Conservation (phyloP, 2,797 vertebrate genomes). For the Sciurus vulgaris region DNA sequence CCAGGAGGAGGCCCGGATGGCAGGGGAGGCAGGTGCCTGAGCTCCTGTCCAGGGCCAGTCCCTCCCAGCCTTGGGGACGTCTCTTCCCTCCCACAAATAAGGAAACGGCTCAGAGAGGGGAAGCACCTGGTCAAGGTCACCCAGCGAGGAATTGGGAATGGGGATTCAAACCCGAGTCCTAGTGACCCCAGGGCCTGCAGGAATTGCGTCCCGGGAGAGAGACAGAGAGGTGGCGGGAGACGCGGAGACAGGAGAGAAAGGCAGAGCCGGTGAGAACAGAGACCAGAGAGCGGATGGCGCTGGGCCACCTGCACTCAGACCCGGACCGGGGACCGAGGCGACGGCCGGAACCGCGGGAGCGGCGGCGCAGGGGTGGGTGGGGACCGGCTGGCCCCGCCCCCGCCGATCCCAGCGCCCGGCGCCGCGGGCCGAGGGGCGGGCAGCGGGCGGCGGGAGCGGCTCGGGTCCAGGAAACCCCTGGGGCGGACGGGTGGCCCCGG, state of each 20-base stretch:
- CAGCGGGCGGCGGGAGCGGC: background rate
- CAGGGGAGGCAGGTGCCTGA: background rate
- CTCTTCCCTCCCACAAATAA: background rate
- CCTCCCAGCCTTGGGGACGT: background rate
- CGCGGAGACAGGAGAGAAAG: background rate
- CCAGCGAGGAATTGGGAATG: slow-evolving; percentile 61
- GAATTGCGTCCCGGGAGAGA: background rate
- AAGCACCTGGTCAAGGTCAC: slow-evolving; percentile 73
- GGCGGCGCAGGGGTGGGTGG: background rate
- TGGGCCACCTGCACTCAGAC: background rate
- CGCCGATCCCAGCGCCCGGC: background rate
- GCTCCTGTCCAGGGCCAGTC: background rate
- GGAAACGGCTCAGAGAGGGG: slow-evolving; percentile 44
- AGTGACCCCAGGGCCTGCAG: background rate
- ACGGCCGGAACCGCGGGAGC: too few relatives aligned
- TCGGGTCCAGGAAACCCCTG: slow-evolving; percentile 80
- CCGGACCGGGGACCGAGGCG: too few relatives aligned
- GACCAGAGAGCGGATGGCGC: background rate
- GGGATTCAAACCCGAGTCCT: slow-evolving; percentile 42
- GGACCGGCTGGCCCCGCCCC: background rate
- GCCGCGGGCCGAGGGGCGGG: background rate
- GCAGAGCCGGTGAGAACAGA: background rate
- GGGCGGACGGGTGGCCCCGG: slow-evolving; percentile 76
- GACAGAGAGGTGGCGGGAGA: background rate
- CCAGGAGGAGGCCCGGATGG: background rate